These are phyloP conservation scores for Trichosurus vulpecula DNA, from an alignment of 2,797 vertebrate genomes.

Conservation along the genomic window DNA sequence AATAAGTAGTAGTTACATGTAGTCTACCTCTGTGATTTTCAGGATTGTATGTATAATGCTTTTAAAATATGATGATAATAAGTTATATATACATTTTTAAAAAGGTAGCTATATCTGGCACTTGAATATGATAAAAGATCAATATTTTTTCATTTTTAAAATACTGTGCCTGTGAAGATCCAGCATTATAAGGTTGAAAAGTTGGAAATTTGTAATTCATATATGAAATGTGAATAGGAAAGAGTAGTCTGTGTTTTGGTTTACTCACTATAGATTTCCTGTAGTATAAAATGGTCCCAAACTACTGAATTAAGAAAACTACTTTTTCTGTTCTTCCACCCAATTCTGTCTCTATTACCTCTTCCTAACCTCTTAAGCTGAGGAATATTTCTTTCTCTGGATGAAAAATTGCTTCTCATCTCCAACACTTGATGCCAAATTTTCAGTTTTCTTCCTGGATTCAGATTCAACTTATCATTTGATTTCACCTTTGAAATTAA, in stretches of 20 bases:
- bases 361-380: not conserved
- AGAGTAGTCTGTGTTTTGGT: not conserved
- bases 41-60: not conserved
- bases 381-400: not conserved
- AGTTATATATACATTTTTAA: not conserved
- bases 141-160: not conserved
- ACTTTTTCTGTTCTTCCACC: not conserved
- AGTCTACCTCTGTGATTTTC: not conserved
- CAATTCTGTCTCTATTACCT: not conserved
- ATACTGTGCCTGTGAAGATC: not conserved
- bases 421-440: not conserved
- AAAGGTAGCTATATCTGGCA: not conserved
- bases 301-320: not conserved
- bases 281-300: not conserved
- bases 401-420: not conserved
- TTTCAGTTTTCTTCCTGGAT: not conserved
- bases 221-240: not conserved
- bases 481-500: not conserved
- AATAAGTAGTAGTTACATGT: not conserved
- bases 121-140: not conserved
- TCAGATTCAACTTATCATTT: not conserved
- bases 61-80: not conserved
- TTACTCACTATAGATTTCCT: not conserved
- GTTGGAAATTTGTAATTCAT: not conserved
- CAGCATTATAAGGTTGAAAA: not conserved